Conservation (phyloP, 2,888 invertebrate genomes). For the Polydrusus cervinus region DNA sequence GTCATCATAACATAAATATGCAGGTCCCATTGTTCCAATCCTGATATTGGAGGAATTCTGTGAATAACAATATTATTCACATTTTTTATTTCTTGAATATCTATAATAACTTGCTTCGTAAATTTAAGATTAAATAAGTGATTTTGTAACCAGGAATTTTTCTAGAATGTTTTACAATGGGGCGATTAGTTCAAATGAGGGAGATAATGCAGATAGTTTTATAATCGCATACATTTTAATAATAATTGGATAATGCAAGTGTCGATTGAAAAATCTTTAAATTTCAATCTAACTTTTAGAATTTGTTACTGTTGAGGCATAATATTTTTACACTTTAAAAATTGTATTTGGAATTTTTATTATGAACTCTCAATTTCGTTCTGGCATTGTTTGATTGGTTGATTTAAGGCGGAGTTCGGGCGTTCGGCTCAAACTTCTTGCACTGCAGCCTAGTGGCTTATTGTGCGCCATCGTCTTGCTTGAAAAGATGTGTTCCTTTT, state of each 20-base stretch:
- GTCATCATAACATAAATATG: conserved; percentile 29
- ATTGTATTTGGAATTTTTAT: no score
- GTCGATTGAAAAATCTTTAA: background rate
- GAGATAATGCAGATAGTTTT: conserved; percentile 14
- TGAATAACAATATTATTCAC: conserved; percentile 31
- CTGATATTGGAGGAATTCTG: conserved; percentile 23
- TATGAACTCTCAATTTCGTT: no score
- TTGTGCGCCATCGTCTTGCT: no score
- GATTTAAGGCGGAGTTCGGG: no score
- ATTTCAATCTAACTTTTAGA: no score
- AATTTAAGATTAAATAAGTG: conserved; percentile 26
- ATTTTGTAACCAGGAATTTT: conserved; percentile 6
- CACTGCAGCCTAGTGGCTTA: no score
- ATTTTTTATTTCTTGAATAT: conserved; percentile 27
- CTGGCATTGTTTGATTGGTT: no score
- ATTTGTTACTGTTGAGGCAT: no score
- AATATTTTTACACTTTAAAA: no score
- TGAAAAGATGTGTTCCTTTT: no score
- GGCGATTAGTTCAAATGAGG: conserved; percentile 4
- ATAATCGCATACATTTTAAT: conserved; percentile 3
- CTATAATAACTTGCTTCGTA: conserved; percentile 12
- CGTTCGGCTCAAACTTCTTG: no score
- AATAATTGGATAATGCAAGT: background rate
- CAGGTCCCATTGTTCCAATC: conserved; percentile 22
- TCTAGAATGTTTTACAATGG: conserved; percentile 6